phyloP scores from a whole-genome alignment of 2,113 vertebrate genomes.

The Muntiacus reevesi region DNA sequence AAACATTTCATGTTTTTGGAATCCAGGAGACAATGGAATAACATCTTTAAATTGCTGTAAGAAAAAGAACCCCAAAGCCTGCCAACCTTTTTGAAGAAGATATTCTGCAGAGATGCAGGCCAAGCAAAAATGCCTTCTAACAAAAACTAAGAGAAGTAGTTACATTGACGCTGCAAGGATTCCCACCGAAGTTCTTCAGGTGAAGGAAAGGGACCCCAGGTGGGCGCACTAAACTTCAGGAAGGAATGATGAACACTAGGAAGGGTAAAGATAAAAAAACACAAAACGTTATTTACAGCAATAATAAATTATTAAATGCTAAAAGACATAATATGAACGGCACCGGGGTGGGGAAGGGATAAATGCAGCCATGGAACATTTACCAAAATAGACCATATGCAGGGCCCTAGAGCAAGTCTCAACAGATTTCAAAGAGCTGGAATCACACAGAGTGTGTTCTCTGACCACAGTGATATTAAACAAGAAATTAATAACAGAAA shows the following conservation, averaged over 20 bases:
- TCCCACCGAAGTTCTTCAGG: background rate
- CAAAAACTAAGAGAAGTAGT: background rate
- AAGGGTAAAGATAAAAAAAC: background rate
- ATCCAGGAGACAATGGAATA: background rate
- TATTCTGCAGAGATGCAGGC: background rate
- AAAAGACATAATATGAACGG: fast-evolving
- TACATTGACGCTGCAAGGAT: fast-evolving
- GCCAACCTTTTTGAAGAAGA: background rate
- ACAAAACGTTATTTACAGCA: background rate
- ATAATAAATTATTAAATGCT: background rate
- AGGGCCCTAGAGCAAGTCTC: constrained; percentile 1
- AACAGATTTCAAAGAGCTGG: background rate
- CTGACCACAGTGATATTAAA: constrained; percentile 35
- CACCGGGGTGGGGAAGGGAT: background rate
- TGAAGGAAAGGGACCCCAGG: background rate
- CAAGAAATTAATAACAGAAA: background rate
- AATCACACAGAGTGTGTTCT: background rate
- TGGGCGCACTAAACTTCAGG: fast-evolving
- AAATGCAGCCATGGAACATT: fast-evolving
- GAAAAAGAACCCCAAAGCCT: background rate
- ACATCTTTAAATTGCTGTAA: background rate
- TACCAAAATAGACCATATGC: background rate
- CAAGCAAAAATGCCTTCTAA: background rate
- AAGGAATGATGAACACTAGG: fast-evolving
- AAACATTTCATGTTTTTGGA: background rate